phyloP scores from a whole-genome alignment of 2,888 invertebrate genomes.

The Arctia plantaginis region DNA sequence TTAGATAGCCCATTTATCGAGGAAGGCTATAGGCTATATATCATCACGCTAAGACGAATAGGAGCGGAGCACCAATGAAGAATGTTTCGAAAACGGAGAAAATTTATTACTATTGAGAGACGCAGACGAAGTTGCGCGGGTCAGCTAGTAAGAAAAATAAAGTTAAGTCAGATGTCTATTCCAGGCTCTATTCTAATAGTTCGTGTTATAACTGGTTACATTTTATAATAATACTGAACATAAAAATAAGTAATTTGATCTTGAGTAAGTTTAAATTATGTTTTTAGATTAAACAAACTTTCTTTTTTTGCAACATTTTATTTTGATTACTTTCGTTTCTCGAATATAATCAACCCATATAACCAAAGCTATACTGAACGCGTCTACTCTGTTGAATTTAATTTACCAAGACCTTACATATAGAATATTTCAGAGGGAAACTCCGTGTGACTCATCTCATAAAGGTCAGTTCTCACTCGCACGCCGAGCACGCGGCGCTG shows the following conservation, averaged over 20 bases:
- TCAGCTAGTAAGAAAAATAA: too few relatives aligned
- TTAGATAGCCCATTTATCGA: too few relatives aligned
- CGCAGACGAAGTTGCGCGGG: too few relatives aligned
- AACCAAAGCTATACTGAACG: neutral
- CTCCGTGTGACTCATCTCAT: slow-evolving; percentile 38
- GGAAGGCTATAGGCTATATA: too few relatives aligned
- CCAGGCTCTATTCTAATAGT: too few relatives aligned
- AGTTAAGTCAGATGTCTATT: too few relatives aligned
- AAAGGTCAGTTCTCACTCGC: slow-evolving; percentile 51
- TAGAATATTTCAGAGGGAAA: slow-evolving; percentile 24
- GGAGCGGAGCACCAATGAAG: too few relatives aligned
- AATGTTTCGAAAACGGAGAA: too few relatives aligned
- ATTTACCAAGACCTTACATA: slow-evolving; percentile 30
- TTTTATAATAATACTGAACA: too few relatives aligned
- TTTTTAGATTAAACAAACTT: neutral
- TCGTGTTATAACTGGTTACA: too few relatives aligned
- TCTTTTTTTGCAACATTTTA: neutral
- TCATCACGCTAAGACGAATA: too few relatives aligned
- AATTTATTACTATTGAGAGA: too few relatives aligned
- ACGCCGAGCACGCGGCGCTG: slow-evolving; percentile 41
- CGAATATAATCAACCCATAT: neutral
- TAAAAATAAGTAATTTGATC: neutral
- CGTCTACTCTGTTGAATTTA: slow-evolving; percentile 30
- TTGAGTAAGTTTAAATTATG: neutral
- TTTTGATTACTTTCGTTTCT: neutral